phyloP scores from a whole-genome alignment of 2,113 vertebrate genomes.

The Oreotrochilus melanogaster region DNA sequence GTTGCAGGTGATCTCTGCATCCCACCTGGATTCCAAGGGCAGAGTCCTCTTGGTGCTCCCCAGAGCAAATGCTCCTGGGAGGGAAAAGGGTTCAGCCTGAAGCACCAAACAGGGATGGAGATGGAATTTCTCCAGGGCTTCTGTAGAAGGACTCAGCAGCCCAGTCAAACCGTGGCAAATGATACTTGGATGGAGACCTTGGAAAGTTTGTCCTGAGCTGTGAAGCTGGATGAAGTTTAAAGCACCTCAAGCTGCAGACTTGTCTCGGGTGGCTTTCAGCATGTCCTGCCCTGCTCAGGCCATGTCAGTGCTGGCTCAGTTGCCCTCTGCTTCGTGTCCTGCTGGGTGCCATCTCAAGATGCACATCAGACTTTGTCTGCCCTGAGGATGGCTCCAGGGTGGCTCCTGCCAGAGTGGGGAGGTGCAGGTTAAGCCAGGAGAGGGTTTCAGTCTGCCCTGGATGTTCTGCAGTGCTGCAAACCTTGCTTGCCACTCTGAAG shows the following conservation, averaged over 20 bases:
- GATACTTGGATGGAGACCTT: neutral
- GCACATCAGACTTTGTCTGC: neutral
- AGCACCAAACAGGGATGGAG: neutral
- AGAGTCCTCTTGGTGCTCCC: rapidly evolving
- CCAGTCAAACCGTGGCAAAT: neutral
- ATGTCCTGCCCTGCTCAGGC: neutral
- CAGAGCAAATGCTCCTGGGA: neutral
- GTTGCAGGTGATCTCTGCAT: neutral
- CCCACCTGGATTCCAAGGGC: rapidly evolving
- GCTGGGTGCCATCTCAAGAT: neutral
- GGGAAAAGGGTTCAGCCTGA: neutral
- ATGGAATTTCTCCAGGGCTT: neutral
- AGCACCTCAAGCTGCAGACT: neutral
- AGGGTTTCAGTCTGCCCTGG: no score
- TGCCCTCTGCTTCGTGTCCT: neutral
- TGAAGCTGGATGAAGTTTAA: neutral
- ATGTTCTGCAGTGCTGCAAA: no score
- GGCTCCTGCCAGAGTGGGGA: no score
- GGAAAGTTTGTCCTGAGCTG: neutral
- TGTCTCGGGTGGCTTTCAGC: neutral
- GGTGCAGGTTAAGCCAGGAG: no score
- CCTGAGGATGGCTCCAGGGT: no score
- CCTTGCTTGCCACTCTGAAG: neutral
- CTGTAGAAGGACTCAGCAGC: neutral
- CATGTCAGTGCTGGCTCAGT: neutral